Percentiles rank a stretch among this genome's conserved stretches.
phyloP scores from a whole-genome alignment of 1,140 invertebrate species.

The Bicyclus anynana region DNA sequence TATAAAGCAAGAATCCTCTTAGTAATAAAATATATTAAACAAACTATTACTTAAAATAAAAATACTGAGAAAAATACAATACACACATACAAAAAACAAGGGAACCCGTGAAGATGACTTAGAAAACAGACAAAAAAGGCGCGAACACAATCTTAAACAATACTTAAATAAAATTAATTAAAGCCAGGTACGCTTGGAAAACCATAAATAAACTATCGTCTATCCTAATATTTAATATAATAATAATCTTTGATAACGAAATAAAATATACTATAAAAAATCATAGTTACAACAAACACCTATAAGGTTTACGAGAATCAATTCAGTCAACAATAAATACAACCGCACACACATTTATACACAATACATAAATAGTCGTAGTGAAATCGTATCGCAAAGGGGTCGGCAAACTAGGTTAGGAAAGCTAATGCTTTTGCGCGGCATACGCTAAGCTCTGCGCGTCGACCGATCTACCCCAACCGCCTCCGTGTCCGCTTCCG shows the following conservation, averaged over 20 bases:
- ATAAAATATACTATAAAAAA: conserved; percentile 46
- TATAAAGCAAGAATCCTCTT: conserved; percentile 20
- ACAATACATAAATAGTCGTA: conserved; percentile 30
- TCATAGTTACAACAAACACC: conserved; percentile 40
- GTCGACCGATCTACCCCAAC: conserved; percentile 84
- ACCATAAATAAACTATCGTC: conserved; percentile 27
- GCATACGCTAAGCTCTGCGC: conserved; percentile 86
- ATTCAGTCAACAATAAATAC: conserved; percentile 58
- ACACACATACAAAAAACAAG: conserved; percentile 18
- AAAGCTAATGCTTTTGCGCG: conserved; percentile 80
- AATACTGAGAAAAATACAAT: conserved; percentile 9
- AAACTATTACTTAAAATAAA: conserved; percentile 27
- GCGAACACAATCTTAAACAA: conserved; percentile 36
- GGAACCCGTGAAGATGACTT: conserved; percentile 21
- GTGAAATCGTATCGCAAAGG: conserved; percentile 58
- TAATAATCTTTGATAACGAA: conserved; percentile 10
- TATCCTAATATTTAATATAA: conserved; percentile 22
- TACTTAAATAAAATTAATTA: conserved; percentile 57
- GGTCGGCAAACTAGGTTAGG: conserved; percentile 47
- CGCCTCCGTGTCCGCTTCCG: conserved; percentile 77
- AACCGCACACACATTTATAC: conserved; percentile 47
- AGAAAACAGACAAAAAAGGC: conserved; percentile 16
- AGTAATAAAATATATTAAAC: conserved; percentile 11
- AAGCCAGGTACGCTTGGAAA: conserved; percentile 55
- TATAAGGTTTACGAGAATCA: conserved; percentile 36